Conservation (phyloP, 2,888 invertebrate genomes). For the Chloroclysta siterata region DNA sequence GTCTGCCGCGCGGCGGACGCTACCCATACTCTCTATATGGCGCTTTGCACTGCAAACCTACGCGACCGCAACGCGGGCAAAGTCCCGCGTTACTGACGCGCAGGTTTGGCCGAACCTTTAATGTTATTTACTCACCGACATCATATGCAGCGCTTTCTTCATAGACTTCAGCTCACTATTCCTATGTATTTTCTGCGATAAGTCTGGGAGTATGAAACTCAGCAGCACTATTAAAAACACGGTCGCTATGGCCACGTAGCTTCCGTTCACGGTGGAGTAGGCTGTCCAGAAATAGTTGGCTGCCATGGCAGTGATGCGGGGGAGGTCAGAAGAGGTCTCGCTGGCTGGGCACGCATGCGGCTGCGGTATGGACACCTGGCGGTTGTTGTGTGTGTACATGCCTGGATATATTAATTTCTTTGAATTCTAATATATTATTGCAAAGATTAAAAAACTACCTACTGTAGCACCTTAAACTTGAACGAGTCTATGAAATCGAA, state of each 20-base stretch:
- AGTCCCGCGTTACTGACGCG: too few relatives aligned
- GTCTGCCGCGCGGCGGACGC: too few relatives aligned
- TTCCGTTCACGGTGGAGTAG: conserved; percentile 48
- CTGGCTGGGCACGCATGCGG: conserved; percentile 1
- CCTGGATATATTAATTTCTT: conserved; percentile 5
- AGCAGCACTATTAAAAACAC: conserved; percentile 58
- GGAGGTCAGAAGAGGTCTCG: conserved; percentile 14
- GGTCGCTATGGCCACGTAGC: conserved; percentile 54
- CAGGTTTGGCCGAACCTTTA: too few relatives aligned
- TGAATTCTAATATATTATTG: too few relatives aligned
- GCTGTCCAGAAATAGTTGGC: conserved; percentile 44
- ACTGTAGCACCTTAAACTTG: too few relatives aligned
- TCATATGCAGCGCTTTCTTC: conserved; percentile 58
- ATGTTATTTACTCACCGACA: too few relatives aligned
- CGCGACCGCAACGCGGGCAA: too few relatives aligned
- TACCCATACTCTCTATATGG: too few relatives aligned
- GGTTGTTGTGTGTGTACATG: conserved; percentile 7
- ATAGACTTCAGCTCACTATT: conserved; percentile 60
- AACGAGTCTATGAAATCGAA: too few relatives aligned
- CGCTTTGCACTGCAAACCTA: too few relatives aligned
- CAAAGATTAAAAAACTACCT: too few relatives aligned
- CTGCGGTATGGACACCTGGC: not conserved
- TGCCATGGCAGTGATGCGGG: conserved; percentile 32
- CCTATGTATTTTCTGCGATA: conserved; percentile 59
- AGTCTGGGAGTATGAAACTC: conserved; percentile 61